These are phyloP conservation scores for Trialeurodes vaporariorum DNA, from an alignment of 1,140 invertebrate species.

Conservation along the genomic window DNA sequence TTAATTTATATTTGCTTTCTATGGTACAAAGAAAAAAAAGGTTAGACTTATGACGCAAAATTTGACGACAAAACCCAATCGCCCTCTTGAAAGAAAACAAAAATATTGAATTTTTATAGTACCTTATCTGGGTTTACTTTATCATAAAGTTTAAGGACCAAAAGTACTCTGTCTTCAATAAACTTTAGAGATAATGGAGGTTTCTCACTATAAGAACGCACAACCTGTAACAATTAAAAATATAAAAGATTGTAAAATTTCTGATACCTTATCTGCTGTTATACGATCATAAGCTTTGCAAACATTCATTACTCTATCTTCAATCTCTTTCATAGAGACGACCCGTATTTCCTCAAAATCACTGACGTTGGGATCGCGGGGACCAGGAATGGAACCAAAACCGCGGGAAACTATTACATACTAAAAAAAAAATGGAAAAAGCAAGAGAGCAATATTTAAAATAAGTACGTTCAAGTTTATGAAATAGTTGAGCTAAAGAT, in stretches of 20 bases:
- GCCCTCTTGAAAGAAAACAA: too few species aligned
- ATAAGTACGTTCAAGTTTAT: too few species aligned
- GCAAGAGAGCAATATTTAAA: not conserved
- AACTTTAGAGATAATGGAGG: conserved; percentile 55
- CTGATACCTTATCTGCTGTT: conserved; percentile 57
- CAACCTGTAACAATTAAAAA: conserved; percentile 37
- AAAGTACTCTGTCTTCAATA: conserved; percentile 75
- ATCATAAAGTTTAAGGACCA: conserved; percentile 91
- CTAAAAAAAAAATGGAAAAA: not conserved
- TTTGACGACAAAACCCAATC: too few species aligned
- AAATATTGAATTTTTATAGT: conserved; percentile 28
- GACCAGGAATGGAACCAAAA: too few species aligned
- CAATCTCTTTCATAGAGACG: conserved; percentile 39
- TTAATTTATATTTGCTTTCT: too few species aligned
- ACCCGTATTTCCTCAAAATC: not conserved
- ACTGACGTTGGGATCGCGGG: not conserved
- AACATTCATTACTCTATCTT: conserved; percentile 62
- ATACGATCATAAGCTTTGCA: conserved; percentile 68
- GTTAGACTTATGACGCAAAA: too few species aligned
- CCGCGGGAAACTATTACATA: too few species aligned
- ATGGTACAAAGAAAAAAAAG: too few species aligned
- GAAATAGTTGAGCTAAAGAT: too few species aligned
- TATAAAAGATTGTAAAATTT: conserved; percentile 45
- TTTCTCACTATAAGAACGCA: conserved; percentile 56
- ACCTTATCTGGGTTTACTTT: conserved; percentile 90